These are phyloP conservation scores for Pyrrhura leucotis DNA, from an alignment of 2,797 vertebrate genomes.

Conservation along the genomic window DNA sequence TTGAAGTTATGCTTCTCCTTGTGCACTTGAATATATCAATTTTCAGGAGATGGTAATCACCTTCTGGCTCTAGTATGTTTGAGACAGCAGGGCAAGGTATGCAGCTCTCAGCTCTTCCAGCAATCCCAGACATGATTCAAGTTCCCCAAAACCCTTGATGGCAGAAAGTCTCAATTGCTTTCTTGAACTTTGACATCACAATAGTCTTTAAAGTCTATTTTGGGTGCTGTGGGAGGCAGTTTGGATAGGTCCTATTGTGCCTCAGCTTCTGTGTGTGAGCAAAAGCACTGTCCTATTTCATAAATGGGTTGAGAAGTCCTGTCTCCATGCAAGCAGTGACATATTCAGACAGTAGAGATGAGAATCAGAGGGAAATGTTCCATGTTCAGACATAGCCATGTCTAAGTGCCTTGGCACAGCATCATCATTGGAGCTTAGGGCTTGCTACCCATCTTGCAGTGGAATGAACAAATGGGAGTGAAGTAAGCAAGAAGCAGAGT, in stretches of 20 bases:
- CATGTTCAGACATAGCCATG: not conserved
- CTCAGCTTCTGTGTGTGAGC: not conserved
- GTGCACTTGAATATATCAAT: not conserved
- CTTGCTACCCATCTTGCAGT: not conserved
- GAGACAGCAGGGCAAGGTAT: not conserved
- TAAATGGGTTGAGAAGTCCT: not conserved
- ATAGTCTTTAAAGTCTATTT: not conserved
- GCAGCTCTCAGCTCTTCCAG: not conserved
- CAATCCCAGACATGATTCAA: not conserved
- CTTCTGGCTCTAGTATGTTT: not conserved
- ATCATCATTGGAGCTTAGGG: conserved; percentile 22
- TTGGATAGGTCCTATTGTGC: not conserved
- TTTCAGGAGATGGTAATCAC: not conserved
- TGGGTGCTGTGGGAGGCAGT: not conserved
- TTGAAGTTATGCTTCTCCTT: not conserved
- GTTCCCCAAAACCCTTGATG: not conserved
- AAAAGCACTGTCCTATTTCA: not conserved
- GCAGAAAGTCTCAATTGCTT: not conserved
- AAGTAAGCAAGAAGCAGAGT: not conserved
- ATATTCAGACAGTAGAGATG: not conserved
- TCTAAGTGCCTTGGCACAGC: conserved; percentile 23
- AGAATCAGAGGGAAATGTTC: not conserved
- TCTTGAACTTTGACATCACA: not conserved
- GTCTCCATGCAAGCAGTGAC: not conserved
- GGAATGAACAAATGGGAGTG: not conserved